phyloP scores from a whole-genome alignment of 2,113 vertebrate species.

The Anthoscopus minutus region DNA sequence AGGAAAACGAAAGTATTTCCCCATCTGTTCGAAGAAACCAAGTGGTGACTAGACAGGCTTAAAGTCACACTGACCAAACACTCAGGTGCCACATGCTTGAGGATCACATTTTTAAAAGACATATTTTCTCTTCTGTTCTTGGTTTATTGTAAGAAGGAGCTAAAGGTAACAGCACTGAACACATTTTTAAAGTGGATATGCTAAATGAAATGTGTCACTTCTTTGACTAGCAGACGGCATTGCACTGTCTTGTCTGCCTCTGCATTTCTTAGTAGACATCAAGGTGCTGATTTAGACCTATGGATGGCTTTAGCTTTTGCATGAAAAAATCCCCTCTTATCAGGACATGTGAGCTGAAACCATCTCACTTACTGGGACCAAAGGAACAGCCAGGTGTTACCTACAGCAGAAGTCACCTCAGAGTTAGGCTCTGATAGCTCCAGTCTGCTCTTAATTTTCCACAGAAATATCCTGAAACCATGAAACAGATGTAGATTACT shows the following conservation, averaged over 20 bases:
- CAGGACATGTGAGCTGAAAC: not conserved
- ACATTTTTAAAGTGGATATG: not conserved
- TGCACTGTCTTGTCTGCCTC: not conserved
- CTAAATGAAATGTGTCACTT: not conserved
- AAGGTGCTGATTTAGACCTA: not conserved
- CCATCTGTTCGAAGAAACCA: not conserved
- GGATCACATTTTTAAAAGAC: not conserved
- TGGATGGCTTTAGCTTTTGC: not conserved
- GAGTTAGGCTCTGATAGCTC: not conserved
- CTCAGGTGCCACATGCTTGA: not conserved
- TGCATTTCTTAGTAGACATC: not conserved
- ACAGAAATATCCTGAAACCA: not conserved
- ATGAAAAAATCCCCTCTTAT: not conserved
- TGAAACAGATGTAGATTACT: not conserved
- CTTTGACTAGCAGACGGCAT: not conserved
- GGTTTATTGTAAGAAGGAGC: not conserved
- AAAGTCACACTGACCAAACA: not conserved
- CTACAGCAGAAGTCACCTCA: not conserved
- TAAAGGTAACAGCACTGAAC: not conserved
- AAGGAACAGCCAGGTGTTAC: not conserved
- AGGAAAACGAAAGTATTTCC: not conserved
- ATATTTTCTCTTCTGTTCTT: not conserved
- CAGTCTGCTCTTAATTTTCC: not conserved
- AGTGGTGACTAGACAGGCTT: not conserved
- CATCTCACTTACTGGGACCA: not conserved